A percentile compares a stretch with the other conserved stretches of the same genome.
These are phyloP conservation scores for Trididemnum clinides DNA, from an alignment of 23 tunicate genomes.

Conservation along the genomic window DNA sequence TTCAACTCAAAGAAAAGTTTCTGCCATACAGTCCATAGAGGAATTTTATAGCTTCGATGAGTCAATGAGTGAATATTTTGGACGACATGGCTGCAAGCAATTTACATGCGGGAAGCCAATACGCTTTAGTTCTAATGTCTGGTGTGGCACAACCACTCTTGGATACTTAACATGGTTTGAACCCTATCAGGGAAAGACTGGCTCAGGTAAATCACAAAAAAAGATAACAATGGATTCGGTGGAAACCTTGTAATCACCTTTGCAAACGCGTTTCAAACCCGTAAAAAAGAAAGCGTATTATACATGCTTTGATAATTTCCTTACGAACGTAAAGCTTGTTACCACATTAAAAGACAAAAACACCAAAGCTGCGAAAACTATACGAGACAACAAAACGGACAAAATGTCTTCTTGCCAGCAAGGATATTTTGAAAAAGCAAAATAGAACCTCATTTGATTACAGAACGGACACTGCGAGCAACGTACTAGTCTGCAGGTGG, in stretches of 20 bases:
- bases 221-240: neutral
- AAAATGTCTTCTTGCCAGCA: too few species aligned
- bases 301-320: conserved; percentile 1
- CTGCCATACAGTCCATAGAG: neutral
- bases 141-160: conserved; percentile 20
- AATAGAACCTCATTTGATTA: too few species aligned
- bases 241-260: neutral
- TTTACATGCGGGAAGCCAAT: conserved; percentile 4
- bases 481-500: neutral
- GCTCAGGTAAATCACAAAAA: neutral
- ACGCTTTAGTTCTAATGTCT: conserved; percentile 6
- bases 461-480: neutral
- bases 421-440: too few species aligned
- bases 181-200: conserved; percentile 11
- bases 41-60: conserved; percentile 28
- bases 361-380: neutral
- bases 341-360: neutral
- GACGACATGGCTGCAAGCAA: conserved; percentile 18
- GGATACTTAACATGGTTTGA: conserved; percentile 10
- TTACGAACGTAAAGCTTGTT: neutral
- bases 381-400: neutral
- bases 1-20: neutral
- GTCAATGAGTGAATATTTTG: conserved; percentile 27
- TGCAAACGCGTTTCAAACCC: neutral
- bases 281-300: neutral